Evolutionary conservation across 2,113 vertebrate species (phyloP).

Genomic region (Takifugu flavidus): DNA sequence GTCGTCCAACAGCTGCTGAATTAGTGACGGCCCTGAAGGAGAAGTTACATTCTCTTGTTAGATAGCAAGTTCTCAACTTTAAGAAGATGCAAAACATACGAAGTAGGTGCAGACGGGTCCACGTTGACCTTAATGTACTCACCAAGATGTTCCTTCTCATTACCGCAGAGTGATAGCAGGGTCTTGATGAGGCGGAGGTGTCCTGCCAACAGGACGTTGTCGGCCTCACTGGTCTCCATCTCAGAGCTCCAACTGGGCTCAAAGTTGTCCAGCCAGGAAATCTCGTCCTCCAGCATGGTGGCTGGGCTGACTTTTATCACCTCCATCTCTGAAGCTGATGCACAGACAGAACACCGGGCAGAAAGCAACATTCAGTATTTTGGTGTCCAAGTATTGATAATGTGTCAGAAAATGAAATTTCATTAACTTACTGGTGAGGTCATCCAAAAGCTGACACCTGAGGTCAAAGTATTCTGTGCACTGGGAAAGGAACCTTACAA

Average conservation of each 20-base stretch:
- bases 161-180: slow-evolving; percentile 92
- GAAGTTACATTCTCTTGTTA: slow-evolving; percentile 5
- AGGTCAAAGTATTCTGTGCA: slow-evolving; percentile 98
- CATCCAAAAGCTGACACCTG: slow-evolving; percentile 92
- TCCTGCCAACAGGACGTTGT: slow-evolving; percentile 93
- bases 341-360: not conserved
- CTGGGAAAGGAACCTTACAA: slow-evolving; percentile 88
- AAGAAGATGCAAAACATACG: not conserved
- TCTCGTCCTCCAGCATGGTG: slow-evolving; percentile 96
- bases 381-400: not conserved
- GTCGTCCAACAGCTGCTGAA: slow-evolving; percentile 95
- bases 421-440: slow-evolving; percentile 88
- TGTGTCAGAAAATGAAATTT: not conserved
- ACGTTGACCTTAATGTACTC: slow-evolving; percentile 13
- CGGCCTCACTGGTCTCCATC: slow-evolving; percentile 94
- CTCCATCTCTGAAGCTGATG: slow-evolving; percentile 93
- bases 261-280: slow-evolving; percentile 98
- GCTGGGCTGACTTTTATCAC: slow-evolving; percentile 90
- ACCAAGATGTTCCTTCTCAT: slow-evolving; percentile 97
- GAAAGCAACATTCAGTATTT: not conserved
- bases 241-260: slow-evolving; percentile 95
- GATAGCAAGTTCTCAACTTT: not conserved
- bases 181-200: slow-evolving; percentile 97
- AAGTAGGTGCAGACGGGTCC: not conserved
- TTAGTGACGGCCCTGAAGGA: slow-evolving; percentile 89